Conservation (phyloP, 2,888 invertebrate genomes). For the Siphonodentalium dalli region DNA sequence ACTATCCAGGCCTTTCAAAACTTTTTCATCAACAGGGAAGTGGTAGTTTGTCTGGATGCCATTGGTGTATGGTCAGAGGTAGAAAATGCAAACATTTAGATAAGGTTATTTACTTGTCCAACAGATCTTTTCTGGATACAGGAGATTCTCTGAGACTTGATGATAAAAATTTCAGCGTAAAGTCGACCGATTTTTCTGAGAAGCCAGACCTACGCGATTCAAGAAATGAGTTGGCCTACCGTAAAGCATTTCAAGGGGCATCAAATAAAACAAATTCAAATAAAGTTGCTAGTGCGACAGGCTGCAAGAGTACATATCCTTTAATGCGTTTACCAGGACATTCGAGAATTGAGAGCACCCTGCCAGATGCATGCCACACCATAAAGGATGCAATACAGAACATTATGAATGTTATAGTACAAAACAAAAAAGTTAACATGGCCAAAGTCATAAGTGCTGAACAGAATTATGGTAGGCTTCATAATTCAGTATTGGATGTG, state of each 20-base stretch:
- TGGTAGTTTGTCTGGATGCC: constrained; percentile 4
- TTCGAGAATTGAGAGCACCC: not conserved
- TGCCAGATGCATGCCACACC: constrained; percentile 7
- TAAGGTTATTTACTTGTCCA: constrained; percentile 1
- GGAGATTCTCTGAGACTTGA: not conserved
- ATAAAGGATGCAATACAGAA: constrained; percentile 8
- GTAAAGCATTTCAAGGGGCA: constrained; percentile 1
- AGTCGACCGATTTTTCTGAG: not conserved
- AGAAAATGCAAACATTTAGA: constrained; percentile 2
- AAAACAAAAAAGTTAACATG: not conserved
- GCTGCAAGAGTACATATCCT: constrained; percentile 1
- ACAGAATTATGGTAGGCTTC: not conserved
- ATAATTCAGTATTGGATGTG: not conserved
- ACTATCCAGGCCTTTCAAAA: constrained; percentile 3
- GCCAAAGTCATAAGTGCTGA: not conserved
- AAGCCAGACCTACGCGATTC: not conserved
- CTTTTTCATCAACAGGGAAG: constrained; percentile 8
- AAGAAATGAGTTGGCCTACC: not conserved
- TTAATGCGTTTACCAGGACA: not conserved
- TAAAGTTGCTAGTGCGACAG: constrained; percentile 3
- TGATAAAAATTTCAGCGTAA: not conserved
- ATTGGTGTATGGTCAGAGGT: constrained; percentile 1
- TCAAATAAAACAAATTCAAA: not conserved
- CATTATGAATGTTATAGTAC: constrained; percentile 1
- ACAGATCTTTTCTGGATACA: not conserved